Conservation (phyloP, 2,113 vertebrate species). For the Lagopus leucura region DNA sequence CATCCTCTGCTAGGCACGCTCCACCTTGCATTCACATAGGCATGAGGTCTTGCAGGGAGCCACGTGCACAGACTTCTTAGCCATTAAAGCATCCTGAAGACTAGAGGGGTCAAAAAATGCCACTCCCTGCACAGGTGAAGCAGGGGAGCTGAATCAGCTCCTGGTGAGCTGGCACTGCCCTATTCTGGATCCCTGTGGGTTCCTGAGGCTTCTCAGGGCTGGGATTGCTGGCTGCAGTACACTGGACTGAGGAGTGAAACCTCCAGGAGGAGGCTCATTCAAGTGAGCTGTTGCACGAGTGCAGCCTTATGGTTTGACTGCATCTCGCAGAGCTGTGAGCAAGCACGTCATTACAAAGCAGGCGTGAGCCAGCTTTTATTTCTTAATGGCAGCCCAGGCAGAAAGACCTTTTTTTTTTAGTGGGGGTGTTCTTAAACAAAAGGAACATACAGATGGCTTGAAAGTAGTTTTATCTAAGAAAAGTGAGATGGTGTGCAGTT, state of each 20-base stretch:
- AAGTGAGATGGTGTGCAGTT: neutral
- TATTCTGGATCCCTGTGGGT: neutral
- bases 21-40: neutral
- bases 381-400: neutral
- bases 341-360: neutral
- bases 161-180: accelerated
- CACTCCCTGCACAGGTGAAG: neutral
- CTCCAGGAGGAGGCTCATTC: neutral
- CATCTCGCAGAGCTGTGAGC: neutral
- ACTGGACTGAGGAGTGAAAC: neutral
- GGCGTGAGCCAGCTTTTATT: neutral
- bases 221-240: neutral
- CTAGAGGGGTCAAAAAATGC: neutral
- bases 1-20: neutral
- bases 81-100: neutral
- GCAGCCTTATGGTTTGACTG: neutral
- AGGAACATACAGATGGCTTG: neutral
- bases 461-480: neutral
- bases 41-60: neutral
- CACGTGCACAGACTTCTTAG: neutral
- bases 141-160: neutral
- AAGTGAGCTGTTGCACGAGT: neutral
- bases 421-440: neutral
- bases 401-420: neutral
- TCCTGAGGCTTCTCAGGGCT: neutral